Evolutionary conservation across 1,140 invertebrate genomes (phyloP), one percentile per base, ranked within the genome.

Genomic region (Thalassaphorura encarpata): DNA sequence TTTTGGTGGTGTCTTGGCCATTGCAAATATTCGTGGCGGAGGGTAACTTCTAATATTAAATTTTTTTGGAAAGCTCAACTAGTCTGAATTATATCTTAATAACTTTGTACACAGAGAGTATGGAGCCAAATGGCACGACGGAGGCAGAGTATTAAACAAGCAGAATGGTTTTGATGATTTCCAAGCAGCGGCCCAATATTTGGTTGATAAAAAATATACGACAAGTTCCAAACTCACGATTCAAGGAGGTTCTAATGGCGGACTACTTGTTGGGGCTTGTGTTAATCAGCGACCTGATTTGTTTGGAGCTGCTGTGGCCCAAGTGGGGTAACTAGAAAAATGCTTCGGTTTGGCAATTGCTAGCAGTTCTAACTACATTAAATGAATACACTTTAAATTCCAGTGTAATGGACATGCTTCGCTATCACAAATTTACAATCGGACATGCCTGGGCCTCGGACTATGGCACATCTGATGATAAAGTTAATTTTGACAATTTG

Each of bases 131-230:
- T 99, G 96, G 96, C 94, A 99, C 72, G 89, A 97, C 72, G 84
- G 74, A 16, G 96, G 95, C 11, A 80, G 87, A 23, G 77, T 93
- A 43, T 76, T 83, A 0, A 95, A 97, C 62, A 99, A 98, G 71
- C 95, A 98, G 75, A 99, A 98, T 75, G 85, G 85, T 33, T 98
- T 98, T 72, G 85, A 97, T 74, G 96, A 99, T 75, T 97, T 99
- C 72, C 86, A 90, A 69, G 75, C 79, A 56, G 93, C 93, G 18
- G 94, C 89, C 0, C 83, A 97, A 72, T 96, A 89, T 75, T 77
- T 99, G 13, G 80, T 96, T 31, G 67, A 78, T 13, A 79, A 90
- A 59, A 80, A 83, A 16, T 97, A 95, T 69, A 96, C 92, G 0
- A 75, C 70, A 23, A 72, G 79, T 2, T n/a, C 18, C 43, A 85